These are phyloP conservation scores for Potamarius usumacintae DNA, from an alignment of 2,113 vertebrate species.

Conservation along the genomic window DNA sequence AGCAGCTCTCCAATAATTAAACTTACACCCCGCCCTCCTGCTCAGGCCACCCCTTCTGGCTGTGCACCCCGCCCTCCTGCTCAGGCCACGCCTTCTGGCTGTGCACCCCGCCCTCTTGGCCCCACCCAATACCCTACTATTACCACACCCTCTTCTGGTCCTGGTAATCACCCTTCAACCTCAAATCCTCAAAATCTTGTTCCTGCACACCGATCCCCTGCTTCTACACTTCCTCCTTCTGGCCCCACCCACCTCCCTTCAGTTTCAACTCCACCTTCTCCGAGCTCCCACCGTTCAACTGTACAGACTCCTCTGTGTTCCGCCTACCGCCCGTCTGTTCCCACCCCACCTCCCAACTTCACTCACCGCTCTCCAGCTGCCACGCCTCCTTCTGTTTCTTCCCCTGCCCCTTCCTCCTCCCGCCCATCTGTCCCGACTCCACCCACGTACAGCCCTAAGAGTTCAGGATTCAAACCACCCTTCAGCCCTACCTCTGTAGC, in stretches of 20 bases:
- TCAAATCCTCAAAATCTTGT: neutral
- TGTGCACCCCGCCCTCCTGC: neutral
- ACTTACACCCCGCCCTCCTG: conserved; percentile 70
- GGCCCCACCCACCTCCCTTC: conserved; percentile 21
- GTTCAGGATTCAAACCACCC: conserved; percentile 58
- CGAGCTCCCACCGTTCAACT: neutral
- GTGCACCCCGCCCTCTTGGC: neutral
- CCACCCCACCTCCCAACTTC: neutral
- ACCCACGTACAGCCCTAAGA: conserved; percentile 59
- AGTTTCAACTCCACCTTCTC: neutral
- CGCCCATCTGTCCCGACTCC: conserved; percentile 44
- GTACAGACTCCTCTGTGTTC: neutral
- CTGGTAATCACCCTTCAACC: neutral
- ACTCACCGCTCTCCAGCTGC: conserved; percentile 16
- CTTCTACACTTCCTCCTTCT: neutral
- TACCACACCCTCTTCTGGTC: neutral
- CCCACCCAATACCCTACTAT: neutral
- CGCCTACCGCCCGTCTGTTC: neutral
- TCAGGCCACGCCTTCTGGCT: no score
- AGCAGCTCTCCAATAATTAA: conserved; percentile 74
- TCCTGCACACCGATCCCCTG: neutral
- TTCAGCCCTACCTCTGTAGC: conserved; percentile 60
- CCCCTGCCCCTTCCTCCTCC: conserved; percentile 59
- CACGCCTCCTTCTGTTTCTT: conserved; percentile 63
- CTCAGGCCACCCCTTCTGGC: conserved; percentile 24